Conservation (phyloP, 1,140 invertebrate species). For the Yoshiicerus persimilis region DNA sequence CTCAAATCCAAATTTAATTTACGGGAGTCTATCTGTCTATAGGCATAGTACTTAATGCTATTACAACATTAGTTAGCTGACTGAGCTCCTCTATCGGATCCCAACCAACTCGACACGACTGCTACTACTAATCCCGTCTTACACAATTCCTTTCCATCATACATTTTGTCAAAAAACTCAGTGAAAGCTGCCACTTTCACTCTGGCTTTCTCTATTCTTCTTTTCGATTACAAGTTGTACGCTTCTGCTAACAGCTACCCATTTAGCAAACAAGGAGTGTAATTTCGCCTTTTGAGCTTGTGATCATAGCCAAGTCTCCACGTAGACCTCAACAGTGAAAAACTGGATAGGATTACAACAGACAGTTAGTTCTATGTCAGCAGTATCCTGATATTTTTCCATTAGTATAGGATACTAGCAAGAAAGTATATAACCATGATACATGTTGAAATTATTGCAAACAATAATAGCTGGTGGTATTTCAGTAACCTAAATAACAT, state of each 20-base stretch:
- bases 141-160: neutral
- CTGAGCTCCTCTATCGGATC: neutral
- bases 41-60: neutral
- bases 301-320: neutral
- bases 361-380: neutral
- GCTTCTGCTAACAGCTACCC: neutral
- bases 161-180: neutral
- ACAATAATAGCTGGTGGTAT: no score
- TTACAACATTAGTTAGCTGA: neutral
- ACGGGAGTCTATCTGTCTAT: neutral
- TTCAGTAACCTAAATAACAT: no score
- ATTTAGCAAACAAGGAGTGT: neutral
- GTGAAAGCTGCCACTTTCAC: neutral
- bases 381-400: neutral
- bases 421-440: no score
- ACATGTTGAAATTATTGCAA: no score
- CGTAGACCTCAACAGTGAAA: neutral
- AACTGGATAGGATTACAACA: neutral
- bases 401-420: no score
- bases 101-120: neutral
- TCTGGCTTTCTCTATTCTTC: neutral
- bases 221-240: neutral
- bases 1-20: conserved; percentile 1
- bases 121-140: neutral
- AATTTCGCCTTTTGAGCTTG: neutral